These are phyloP conservation scores for Adela reaumurella DNA, from an alignment of 2,888 invertebrate species.

Conservation along the genomic window DNA sequence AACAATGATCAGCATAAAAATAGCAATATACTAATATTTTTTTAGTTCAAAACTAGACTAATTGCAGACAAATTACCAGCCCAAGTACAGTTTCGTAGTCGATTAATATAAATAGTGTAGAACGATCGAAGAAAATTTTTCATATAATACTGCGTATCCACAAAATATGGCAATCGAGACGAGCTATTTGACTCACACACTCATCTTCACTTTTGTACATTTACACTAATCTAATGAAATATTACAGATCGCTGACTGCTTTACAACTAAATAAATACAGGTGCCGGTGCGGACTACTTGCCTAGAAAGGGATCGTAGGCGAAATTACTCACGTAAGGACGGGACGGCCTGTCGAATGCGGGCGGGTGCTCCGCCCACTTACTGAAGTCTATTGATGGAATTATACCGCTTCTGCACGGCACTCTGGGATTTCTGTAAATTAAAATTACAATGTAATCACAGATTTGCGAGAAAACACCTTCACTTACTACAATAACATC, in stretches of 20 bases:
- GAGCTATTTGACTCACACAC: background rate
- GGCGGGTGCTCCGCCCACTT: constrained; percentile 81
- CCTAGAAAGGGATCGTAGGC: constrained; percentile 48
- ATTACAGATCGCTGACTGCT: background rate
- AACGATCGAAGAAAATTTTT: too few species aligned
- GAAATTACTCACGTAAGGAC: constrained; percentile 67
- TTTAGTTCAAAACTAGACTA: too few species aligned
- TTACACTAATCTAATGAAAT: background rate
- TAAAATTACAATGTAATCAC: too few species aligned
- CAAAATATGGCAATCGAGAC: background rate
- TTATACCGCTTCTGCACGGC: constrained; percentile 83
- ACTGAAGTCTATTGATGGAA: constrained; percentile 82
- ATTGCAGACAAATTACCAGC: too few species aligned
- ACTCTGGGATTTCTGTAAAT: constrained; percentile 82
- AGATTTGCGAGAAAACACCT: too few species aligned
- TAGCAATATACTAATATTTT: too few species aligned
- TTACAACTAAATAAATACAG: constrained; percentile 14
- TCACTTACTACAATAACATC: too few species aligned
- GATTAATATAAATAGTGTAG: too few species aligned
- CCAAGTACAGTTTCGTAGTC: too few species aligned
- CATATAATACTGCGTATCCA: background rate
- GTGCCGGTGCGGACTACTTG: constrained; percentile 32
- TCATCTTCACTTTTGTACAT: background rate
- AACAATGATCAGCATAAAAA: too few species aligned
- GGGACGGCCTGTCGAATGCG: constrained; percentile 29